Evolutionary conservation across 1,140 invertebrate species (phyloP), one percentile per base, ranked within the genome.

Genomic region (Sitodiplosis mosellana): DNA sequence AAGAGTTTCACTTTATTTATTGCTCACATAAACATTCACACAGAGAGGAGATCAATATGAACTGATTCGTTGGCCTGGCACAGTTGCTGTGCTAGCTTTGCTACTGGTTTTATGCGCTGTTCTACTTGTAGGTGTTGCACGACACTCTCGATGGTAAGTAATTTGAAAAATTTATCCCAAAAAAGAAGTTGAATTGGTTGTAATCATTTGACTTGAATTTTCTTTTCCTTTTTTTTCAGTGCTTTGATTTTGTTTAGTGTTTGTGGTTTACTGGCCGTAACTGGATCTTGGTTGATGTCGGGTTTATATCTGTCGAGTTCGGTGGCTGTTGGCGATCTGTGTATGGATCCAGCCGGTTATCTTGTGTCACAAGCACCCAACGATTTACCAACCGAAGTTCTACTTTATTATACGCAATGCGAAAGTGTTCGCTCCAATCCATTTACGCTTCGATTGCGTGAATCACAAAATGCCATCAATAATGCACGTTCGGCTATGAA

Each of bases 181-280:
- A 17, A 41, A 10, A 41, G 19, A 20, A 18, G 10, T 41, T 33
- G 1, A 7, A 12, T 36, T 19, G 34, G 6, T 40, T 18, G 6
- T n/a, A n/a, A n/a, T 27, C 27, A 27, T 27, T 27, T 27, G n/a
- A n/a, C n/a, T n/a, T n/a, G n/a, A n/a, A n/a, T n/a, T n/a, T n/a
- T n/a, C n/a, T 27, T 27, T 10, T 27, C 27, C 10, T 27, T 27
- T 27, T 5, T 10, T 27, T 27, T 3, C 27, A 27, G 57, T 53
- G 58, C 56, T 33, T 53, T 63, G 0, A 59, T 60, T 41, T 43
- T 62, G 49, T 65, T 58, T 46, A 79, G 80, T 56, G 87, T 90
- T 33, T 84, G 88, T 56, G 88, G 87, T 22, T 67, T 93, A 46
- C 76, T 89, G 50, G 86, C 86, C 38, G 79, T 92, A n/a, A 89